phyloP scores from a whole-genome alignment of 2,888 invertebrate genomes.

The Timema podura region DNA sequence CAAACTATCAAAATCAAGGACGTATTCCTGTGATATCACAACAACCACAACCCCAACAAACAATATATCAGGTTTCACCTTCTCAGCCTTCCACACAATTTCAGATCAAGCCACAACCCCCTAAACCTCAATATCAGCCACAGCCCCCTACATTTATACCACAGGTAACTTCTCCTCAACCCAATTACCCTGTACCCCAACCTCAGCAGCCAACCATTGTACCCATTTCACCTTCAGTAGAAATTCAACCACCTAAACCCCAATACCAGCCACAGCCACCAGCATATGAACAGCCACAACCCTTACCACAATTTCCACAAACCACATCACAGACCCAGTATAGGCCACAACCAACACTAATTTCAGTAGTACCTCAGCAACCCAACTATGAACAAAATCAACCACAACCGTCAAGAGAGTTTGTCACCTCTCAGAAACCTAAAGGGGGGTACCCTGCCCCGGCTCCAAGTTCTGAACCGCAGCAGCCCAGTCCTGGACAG shows the following conservation, averaged over 20 bases:
- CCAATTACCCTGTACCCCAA: conserved; percentile 30
- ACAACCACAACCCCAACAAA: conserved; percentile 20
- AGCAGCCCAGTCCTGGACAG: conserved; percentile 8
- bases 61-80: conserved; percentile 27
- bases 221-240: too few relatives aligned
- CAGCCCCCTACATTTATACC: conserved; percentile 18
- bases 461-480: too few relatives aligned
- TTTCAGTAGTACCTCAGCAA: conserved; percentile 18
- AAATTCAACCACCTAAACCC: not conserved
- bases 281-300: conserved; percentile 29
- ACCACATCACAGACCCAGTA: conserved; percentile 20
- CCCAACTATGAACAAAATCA: not conserved
- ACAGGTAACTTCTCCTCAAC: conserved; percentile 34
- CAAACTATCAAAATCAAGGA: not conserved
- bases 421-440: too few relatives aligned
- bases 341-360: conserved; percentile 35
- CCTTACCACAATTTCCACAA: conserved; percentile 34
- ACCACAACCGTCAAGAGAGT: not conserved
- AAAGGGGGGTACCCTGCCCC: too few relatives aligned
- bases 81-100: conserved; percentile 42
- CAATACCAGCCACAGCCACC: not conserved
- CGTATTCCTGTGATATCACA: too few relatives aligned
- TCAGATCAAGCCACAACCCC: too few relatives aligned
- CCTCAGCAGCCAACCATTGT: too few relatives aligned
- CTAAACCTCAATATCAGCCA: not conserved